These are phyloP conservation scores for Plagodis pulveraria DNA, from an alignment of 2,888 invertebrate genomes.

Conservation along the genomic window DNA sequence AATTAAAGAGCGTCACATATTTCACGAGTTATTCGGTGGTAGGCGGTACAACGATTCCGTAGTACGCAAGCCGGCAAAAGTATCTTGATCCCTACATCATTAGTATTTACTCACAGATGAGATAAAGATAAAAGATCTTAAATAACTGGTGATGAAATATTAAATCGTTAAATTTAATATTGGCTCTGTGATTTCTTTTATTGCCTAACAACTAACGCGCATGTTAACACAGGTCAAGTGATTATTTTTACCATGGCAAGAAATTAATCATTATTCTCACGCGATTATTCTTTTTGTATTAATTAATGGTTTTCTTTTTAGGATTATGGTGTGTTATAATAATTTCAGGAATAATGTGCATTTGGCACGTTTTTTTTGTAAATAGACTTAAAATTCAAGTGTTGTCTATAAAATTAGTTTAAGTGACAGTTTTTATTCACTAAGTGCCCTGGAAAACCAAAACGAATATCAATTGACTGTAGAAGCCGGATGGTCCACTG, in stretches of 20 bases:
- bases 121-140: slow-evolving; percentile 53
- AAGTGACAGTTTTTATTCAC: too few species aligned
- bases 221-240: slow-evolving; percentile 72
- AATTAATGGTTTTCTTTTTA: slow-evolving; percentile 59
- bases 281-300: slow-evolving; percentile 70
- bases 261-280: slow-evolving; percentile 80
- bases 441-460: too few species aligned
- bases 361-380: not conserved
- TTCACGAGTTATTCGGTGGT: slow-evolving; percentile 80
- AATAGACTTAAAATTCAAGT: not conserved
- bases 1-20: slow-evolving; percentile 84
- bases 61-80: slow-evolving; percentile 55
- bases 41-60: slow-evolving; percentile 72
- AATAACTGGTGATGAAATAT: slow-evolving; percentile 70
- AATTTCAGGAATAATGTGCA: slow-evolving; percentile 35
- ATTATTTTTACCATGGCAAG: slow-evolving; percentile 67
- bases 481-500: too few species aligned
- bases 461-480: too few species aligned
- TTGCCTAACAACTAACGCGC: slow-evolving; percentile 77
- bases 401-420: not conserved
- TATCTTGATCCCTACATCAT: slow-evolving; percentile 53
- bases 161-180: slow-evolving; percentile 84
- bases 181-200: slow-evolving; percentile 77
- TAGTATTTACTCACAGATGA: slow-evolving; percentile 43
- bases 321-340: slow-evolving; percentile 55